These are phyloP conservation scores for Gymnocypris eckloni DNA, from an alignment of 2,797 vertebrate genomes.

Conservation along the genomic window DNA sequence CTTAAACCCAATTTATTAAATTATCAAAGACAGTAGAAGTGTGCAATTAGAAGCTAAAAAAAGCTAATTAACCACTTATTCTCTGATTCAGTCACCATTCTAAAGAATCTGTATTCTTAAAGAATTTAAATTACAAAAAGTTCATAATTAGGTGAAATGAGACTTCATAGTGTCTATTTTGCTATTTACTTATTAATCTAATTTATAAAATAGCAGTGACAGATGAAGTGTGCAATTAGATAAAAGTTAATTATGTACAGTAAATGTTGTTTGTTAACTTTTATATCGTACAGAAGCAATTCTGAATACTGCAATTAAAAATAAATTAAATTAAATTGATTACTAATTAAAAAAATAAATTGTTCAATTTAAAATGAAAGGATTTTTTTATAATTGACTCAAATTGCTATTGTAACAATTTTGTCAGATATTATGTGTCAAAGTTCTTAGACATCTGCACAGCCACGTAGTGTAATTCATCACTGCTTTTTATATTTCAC, in stretches of 20 bases:
- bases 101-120: no score
- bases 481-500: neutral
- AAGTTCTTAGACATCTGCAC: neutral
- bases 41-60: neutral
- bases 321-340: no score
- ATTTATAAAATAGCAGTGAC: neutral
- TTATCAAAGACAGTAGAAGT: neutral
- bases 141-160: neutral
- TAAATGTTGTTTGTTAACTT: neutral
- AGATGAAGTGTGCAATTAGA: neutral
- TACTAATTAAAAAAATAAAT: no score
- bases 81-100: constrained; percentile 60
- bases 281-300: neutral
- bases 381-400: neutral
- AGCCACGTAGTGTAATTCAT: neutral
- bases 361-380: neutral
- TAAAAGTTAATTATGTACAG: neutral
- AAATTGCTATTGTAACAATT: neutral
- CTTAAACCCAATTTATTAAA: neutral
- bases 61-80: constrained; percentile 22
- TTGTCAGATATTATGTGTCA: neutral
- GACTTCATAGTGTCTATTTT: neutral
- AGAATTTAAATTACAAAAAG: constrained; percentile 54
- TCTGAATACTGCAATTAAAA: neutral
- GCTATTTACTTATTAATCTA: neutral